Conservation (phyloP, 1,140 invertebrate species). For the Zaprionus camerounensis region DNA sequence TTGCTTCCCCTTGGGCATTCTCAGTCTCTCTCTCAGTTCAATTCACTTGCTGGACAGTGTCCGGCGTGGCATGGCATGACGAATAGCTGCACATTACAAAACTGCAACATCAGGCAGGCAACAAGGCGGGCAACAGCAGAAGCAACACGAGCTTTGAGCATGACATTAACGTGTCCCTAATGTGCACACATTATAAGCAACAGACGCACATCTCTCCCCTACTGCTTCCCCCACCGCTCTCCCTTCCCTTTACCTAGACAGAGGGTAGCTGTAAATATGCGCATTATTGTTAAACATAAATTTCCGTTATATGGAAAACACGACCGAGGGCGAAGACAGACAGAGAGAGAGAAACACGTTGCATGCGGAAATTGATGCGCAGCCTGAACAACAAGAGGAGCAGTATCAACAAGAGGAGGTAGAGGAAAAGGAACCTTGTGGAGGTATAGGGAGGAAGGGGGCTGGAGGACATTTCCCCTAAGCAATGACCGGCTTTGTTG, state of each 20-base stretch:
- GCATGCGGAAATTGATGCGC: constrained; percentile 44
- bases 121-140: background rate
- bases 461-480: constrained; percentile 4
- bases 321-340: constrained; percentile 4
- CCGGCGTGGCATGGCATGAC: constrained; percentile 51
- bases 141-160: constrained; percentile 21
- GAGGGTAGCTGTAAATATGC: constrained; percentile 43
- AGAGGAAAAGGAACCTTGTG: background rate
- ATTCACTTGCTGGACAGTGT: constrained; percentile 20
- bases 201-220: background rate
- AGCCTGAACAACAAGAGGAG: background rate
- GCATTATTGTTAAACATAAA: constrained; percentile 79
- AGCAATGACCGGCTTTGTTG: constrained; percentile 45
- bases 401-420: background rate
- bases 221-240: too few species aligned
- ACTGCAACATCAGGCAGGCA: constrained; percentile 63
- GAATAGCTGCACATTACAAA: constrained; percentile 67
- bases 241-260: background rate
- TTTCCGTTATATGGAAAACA: constrained; percentile 59
- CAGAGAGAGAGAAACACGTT: constrained; percentile 6
- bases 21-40: background rate
- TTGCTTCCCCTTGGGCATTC: background rate
- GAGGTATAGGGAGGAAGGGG: background rate
- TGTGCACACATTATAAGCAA: constrained; percentile 68
- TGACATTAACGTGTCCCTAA: constrained; percentile 68